These are phyloP conservation scores for Spilarctia lutea DNA, from an alignment of 2,888 invertebrate genomes.

Conservation along the genomic window DNA sequence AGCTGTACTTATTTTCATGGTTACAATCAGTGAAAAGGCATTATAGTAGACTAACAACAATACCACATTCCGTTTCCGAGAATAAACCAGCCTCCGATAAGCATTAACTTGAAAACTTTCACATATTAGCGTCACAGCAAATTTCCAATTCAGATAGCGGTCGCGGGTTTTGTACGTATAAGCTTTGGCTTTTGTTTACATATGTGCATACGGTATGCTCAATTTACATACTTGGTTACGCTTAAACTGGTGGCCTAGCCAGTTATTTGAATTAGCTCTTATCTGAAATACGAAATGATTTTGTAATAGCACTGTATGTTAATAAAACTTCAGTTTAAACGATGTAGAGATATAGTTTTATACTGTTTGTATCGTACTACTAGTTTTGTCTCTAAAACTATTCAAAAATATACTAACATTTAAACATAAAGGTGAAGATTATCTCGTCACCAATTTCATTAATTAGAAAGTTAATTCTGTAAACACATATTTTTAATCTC, in stretches of 20 bases:
- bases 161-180: constrained; percentile 33
- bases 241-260: constrained; percentile 4
- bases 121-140: constrained; percentile 39
- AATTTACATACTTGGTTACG: constrained; percentile 43
- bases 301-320: background rate
- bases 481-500: too few relatives aligned
- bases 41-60: background rate
- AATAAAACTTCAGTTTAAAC: background rate
- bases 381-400: too few relatives aligned
- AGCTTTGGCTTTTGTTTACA: constrained; percentile 39
- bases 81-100: background rate
- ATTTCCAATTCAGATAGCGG: constrained; percentile 60
- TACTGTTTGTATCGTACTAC: background rate
- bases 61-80: background rate
- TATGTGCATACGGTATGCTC: constrained; percentile 48
- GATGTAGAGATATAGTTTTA: background rate
- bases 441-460: too few relatives aligned
- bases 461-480: too few relatives aligned
- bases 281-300: background rate
- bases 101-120: constrained; percentile 24
- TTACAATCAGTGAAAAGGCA: background rate
- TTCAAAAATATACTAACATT: too few relatives aligned
- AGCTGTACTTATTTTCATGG: background rate
- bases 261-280: constrained; percentile 7
- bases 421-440: too few relatives aligned